Evolutionary conservation across 2,113 vertebrate species (phyloP).

Genomic region (Thamnophis sirtalis): DNA sequence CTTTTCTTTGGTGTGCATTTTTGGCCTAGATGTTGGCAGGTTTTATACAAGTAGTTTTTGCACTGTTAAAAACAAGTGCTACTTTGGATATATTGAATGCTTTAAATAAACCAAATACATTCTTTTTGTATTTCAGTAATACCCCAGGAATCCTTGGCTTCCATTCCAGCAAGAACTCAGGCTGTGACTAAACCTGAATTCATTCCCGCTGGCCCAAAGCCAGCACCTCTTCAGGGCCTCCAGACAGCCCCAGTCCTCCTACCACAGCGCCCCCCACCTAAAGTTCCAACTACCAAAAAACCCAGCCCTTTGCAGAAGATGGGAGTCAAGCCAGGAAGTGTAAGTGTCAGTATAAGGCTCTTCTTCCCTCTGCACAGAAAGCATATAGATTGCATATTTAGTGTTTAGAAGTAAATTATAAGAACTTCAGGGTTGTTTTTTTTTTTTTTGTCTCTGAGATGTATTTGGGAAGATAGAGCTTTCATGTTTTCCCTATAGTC

Average conservation of each 20-base stretch:
- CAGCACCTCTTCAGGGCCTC: neutral
- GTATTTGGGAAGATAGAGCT: neutral
- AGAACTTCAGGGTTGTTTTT: neutral
- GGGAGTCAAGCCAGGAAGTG: constrained; percentile 20
- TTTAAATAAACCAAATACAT: neutral
- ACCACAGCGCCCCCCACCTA: constrained; percentile 71
- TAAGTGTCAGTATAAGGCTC: constrained; percentile 30
- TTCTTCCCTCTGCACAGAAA: accelerated
- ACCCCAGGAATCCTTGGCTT: constrained; percentile 53
- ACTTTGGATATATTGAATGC: neutral
- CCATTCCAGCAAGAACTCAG: constrained; percentile 43
- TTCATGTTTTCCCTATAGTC: neutral
- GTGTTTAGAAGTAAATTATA: neutral
- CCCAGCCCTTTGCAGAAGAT: constrained; percentile 59
- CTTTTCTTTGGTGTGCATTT: neutral
- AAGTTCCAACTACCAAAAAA: constrained; percentile 68
- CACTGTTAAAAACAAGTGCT: neutral
- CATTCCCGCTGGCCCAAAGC: constrained; percentile 19
- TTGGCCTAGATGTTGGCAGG: neutral
- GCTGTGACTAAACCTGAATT: constrained; percentile 40
- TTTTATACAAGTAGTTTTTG: neutral
- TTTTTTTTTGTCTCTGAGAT: neutral
- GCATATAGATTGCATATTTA: neutral
- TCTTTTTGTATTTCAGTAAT: constrained; percentile 56
- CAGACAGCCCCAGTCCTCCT: constrained; percentile 41